Conservation (phyloP, 2,888 invertebrate species). For the Myopa testacea region DNA sequence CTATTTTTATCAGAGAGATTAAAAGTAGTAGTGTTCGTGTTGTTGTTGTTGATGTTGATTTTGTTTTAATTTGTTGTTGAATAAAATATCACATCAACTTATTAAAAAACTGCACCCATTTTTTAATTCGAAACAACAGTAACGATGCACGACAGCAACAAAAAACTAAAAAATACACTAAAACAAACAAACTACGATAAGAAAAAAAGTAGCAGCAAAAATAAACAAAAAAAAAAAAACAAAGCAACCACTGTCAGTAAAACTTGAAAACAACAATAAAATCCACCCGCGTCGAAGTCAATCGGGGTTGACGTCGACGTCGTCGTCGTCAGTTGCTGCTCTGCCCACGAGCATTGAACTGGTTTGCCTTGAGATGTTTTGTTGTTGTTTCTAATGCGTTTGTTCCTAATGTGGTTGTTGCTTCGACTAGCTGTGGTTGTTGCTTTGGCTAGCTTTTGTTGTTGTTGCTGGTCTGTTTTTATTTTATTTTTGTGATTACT, state of each 20-base stretch:
- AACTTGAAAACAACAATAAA: neutral
- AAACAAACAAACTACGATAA: neutral
- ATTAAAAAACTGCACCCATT: neutral
- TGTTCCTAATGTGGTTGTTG: neutral
- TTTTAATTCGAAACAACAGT: neutral
- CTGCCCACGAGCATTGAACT: neutral
- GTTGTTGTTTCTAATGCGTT: no score
- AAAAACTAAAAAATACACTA: neutral
- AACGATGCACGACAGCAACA: neutral
- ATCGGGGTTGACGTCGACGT: neutral
- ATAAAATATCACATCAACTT: slow-evolving; percentile 2
- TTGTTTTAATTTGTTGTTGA: neutral
- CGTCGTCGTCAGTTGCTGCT: neutral
- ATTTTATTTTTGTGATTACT: neutral
- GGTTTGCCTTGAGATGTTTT: neutral
- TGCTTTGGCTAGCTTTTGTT: neutral
- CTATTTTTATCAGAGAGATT: no score
- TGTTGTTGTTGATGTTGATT: neutral
- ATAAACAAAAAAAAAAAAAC: neutral
- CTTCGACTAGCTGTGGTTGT: neutral
- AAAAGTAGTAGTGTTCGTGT: neutral
- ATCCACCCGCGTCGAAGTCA: neutral
- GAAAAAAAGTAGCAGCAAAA: neutral
- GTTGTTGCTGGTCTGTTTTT: neutral
- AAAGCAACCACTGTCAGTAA: neutral